Evolutionary conservation across 1,140 invertebrate genomes (phyloP).

Genomic region (Calephelis virginiensis): DNA sequence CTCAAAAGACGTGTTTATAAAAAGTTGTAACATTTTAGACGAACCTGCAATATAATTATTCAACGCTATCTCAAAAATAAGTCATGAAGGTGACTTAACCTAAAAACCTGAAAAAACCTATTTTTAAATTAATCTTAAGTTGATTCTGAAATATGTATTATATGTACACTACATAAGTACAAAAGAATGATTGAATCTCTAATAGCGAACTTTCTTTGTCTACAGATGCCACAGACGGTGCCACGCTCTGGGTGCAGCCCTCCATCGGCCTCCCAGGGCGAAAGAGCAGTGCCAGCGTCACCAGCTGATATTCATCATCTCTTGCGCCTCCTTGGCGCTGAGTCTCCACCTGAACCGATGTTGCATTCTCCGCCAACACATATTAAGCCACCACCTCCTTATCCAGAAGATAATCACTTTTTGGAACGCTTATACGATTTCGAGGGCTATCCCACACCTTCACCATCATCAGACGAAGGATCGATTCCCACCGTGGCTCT

Average conservation of each 20-base stretch:
- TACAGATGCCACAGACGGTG: conserved; percentile 91
- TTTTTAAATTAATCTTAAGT: too few species aligned
- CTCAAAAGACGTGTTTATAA: too few species aligned
- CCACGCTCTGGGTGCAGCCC: conserved; percentile 85
- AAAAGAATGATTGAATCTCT: background rate
- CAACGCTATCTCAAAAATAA: background rate
- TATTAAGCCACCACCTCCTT: conserved; percentile 65
- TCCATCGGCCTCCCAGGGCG: conserved; percentile 85
- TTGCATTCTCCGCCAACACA: conserved; percentile 71
- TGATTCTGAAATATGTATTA: background rate
- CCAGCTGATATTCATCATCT: conserved; percentile 80
- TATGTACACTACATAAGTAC: too few species aligned
- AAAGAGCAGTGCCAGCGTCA: conserved; percentile 79
- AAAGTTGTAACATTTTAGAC: too few species aligned
- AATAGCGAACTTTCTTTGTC: conserved; percentile 44
- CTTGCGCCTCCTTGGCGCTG: conserved; percentile 73
- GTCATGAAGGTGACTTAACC: too few species aligned
- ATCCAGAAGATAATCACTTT: conserved; percentile 66
- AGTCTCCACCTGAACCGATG: conserved; percentile 78
- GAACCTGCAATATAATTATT: background rate
- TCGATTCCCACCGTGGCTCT: conserved; percentile 72
- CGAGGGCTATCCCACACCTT: conserved; percentile 71
- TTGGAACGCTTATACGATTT: conserved; percentile 69
- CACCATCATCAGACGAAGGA: conserved; percentile 75
- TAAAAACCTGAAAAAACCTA: too few species aligned